Conservation (phyloP, 1,140 invertebrate species). For the Stegodyphus mimosarum region DNA sequence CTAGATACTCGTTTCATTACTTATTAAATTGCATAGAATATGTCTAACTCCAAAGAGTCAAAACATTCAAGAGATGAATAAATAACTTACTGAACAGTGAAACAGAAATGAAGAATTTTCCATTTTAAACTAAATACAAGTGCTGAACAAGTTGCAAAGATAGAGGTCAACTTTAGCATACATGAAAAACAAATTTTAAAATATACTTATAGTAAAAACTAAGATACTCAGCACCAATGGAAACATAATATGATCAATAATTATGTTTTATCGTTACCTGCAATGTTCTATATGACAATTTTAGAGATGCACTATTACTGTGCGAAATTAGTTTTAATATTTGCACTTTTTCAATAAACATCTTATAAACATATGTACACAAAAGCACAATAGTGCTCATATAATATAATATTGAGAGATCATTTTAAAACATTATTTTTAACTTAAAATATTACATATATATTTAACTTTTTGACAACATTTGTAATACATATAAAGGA, state of each 20-base stretch:
- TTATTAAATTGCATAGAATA: conserved; percentile 52
- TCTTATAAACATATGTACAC: conserved; percentile 50
- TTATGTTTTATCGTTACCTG: too few species aligned
- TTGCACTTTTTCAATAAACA: conserved; percentile 25
- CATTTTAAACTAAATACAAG: too few species aligned
- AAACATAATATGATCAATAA: conserved; percentile 25
- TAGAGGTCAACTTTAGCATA: too few species aligned
- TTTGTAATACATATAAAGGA: too few species aligned
- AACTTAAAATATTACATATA: conserved; percentile 26
- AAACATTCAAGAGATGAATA: too few species aligned
- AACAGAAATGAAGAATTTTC: too few species aligned
- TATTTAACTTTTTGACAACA: too few species aligned
- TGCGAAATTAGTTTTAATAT: conserved; percentile 21
- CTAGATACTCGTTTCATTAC: conserved; percentile 37
- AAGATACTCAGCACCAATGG: conserved; percentile 37
- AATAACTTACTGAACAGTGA: too few species aligned
- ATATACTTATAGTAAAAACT: conserved; percentile 23
- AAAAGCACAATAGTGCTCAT: conserved; percentile 40
- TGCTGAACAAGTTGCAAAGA: too few species aligned
- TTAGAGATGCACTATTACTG: conserved; percentile 20
- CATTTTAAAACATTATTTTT: conserved; percentile 31
- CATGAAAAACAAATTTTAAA: too few species aligned
- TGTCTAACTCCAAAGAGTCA: neutral
- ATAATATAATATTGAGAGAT: conserved; percentile 43
- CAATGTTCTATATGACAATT: conserved; percentile 21